Percentiles rank a stretch among this genome's conserved stretches.
Evolutionary conservation across 2,113 vertebrate species (phyloP).

Genomic region (Lophura nycthemera): DNA sequence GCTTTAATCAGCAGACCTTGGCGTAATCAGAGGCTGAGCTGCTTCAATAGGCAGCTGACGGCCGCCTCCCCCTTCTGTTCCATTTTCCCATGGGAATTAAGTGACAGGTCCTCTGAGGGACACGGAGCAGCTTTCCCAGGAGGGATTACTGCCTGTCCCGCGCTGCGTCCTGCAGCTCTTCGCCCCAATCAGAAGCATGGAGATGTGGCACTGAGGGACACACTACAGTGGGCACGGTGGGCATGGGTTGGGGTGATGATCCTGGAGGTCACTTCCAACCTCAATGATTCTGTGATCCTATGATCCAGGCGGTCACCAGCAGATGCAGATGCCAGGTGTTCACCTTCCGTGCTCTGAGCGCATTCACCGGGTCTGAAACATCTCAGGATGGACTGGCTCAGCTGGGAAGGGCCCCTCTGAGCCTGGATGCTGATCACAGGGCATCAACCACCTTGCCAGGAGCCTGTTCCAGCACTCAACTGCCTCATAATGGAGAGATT

Average conservation of each 20-base stretch:
- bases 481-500: not conserved
- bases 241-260: too few relatives aligned
- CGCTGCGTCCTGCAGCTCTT: too few relatives aligned
- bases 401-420: not conserved
- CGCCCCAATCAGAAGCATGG: too few relatives aligned
- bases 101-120: accelerated
- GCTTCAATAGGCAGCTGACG: accelerated
- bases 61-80: accelerated
- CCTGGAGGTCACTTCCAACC: too few relatives aligned
- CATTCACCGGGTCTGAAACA: accelerated
- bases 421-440: too few relatives aligned
- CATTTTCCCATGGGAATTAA: conserved; percentile 58
- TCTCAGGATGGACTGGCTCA: not conserved
- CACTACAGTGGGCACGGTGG: too few relatives aligned
- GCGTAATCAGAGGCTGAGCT: not conserved
- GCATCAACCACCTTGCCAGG: not conserved
- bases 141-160: not conserved
- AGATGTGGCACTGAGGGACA: too few relatives aligned
- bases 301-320: too few relatives aligned
- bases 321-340: not conserved
- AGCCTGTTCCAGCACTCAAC: not conserved
- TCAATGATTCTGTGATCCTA: too few relatives aligned
- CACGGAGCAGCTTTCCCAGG: not conserved
- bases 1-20: not conserved
- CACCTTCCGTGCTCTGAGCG: not conserved